These are phyloP conservation scores for Anguilla pacifica DNA, from an alignment of 2,797 vertebrate species.

Conservation along the genomic window DNA sequence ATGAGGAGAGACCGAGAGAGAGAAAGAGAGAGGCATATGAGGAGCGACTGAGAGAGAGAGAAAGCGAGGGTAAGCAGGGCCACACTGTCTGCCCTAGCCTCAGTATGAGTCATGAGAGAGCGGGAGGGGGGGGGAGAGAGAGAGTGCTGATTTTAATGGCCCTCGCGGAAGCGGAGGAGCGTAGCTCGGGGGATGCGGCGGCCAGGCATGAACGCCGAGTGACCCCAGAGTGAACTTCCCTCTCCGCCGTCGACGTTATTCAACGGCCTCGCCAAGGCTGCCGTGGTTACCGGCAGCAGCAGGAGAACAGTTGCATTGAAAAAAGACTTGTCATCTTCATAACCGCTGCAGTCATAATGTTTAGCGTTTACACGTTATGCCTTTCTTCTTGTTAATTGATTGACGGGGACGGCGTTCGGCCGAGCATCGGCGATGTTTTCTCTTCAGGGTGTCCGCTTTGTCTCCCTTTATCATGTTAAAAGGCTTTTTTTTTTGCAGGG, in stretches of 20 bases:
- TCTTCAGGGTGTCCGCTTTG: not conserved
- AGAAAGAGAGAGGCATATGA: not conserved
- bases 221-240: not conserved
- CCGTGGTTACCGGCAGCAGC: not conserved
- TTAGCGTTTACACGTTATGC: not conserved
- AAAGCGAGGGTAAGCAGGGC: constrained; percentile 52
- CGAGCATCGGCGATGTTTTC: not conserved
- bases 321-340: not conserved
- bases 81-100: constrained; percentile 39
- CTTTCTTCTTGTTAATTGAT: not conserved
- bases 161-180: not conserved
- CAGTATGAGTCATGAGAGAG: not conserved
- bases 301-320: not conserved
- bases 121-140: not conserved
- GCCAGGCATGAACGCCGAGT: not conserved
- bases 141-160: not conserved
- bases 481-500: not conserved
- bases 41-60: not conserved
- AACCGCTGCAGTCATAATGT: not conserved
- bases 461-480: not conserved
- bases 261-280: no score
- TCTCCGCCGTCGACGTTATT: not conserved
- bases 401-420: not conserved
- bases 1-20: no score
- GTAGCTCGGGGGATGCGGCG: not conserved